Evolutionary conservation across 2,888 invertebrate genomes (phyloP).

Genomic region (Erebia palarica): DNA sequence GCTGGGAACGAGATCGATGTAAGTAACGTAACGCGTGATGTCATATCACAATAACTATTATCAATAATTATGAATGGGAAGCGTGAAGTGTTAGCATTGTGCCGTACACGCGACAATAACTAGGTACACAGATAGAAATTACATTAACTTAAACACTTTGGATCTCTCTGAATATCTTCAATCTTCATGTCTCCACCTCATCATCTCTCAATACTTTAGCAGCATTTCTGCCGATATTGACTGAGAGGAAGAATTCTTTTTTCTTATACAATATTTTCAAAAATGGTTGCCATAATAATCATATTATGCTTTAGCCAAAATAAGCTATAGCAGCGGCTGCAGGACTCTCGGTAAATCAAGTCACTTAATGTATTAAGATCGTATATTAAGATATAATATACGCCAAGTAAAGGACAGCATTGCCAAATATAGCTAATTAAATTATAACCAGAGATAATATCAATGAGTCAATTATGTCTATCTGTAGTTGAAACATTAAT

Average conservation of each 20-base stretch:
- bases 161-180: no score
- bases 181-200: no score
- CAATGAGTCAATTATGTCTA: constrained; percentile 2
- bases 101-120: constrained; percentile 29
- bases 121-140: background rate
- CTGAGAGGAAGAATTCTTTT: background rate
- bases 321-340: background rate
- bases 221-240: background rate
- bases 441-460: constrained; percentile 1
- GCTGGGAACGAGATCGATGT: constrained; percentile 45
- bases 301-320: background rate
- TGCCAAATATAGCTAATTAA: constrained; percentile 12
- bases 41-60: constrained; percentile 40
- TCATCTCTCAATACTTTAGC: no score
- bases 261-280: background rate
- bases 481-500: background rate
- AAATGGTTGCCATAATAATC: background rate
- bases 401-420: background rate
- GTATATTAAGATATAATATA: background rate
- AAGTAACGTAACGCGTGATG: constrained; percentile 43
- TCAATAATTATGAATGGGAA: constrained; percentile 28
- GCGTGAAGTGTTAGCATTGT: constrained; percentile 22
- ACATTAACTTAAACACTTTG: no score
- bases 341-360: constrained; percentile 2
- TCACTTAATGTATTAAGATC: background rate